Conservation (phyloP, 1,140 invertebrate species). For the Sarcophaga bullata region DNA sequence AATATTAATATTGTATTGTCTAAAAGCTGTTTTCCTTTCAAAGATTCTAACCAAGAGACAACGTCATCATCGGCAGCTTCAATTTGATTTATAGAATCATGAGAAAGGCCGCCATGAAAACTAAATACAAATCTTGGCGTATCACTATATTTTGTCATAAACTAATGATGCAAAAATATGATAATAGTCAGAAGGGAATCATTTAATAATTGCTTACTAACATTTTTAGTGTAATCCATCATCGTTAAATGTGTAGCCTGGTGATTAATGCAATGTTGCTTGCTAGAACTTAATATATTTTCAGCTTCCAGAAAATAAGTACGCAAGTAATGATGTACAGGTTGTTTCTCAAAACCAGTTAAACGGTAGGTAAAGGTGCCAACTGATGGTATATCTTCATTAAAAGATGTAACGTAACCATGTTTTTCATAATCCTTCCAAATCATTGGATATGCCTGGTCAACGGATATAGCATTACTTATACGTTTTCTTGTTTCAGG, state of each 20-base stretch:
- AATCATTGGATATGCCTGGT: constrained; percentile 80
- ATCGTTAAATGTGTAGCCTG: constrained; percentile 78
- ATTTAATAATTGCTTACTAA: constrained; percentile 59
- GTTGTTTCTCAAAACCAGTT: constrained; percentile 84
- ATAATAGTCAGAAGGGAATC: neutral
- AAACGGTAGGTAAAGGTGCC: constrained; percentile 93
- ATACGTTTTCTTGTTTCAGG: constrained; percentile 84
- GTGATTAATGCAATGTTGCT: constrained; percentile 80
- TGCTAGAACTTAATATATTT: constrained; percentile 68
- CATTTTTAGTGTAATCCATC: constrained; percentile 73
- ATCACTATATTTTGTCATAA: constrained; percentile 69
- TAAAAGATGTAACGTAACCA: constrained; percentile 82
- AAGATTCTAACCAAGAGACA: constrained; percentile 71
- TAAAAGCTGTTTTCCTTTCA: constrained; percentile 72
- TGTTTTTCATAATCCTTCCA: constrained; percentile 79
- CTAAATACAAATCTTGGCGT: constrained; percentile 85
- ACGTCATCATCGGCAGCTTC: constrained; percentile 80
- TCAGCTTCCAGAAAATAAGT: constrained; percentile 76
- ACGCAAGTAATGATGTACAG: constrained; percentile 92
- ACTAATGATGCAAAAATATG: constrained; percentile 64
- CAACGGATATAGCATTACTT: constrained; percentile 73
- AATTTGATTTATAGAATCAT: constrained; percentile 85
- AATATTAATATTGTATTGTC: constrained; percentile 85
- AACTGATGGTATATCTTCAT: constrained; percentile 85
- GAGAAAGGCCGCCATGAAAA: constrained; percentile 90